Conservation (phyloP, 1,140 invertebrate species). For the Acyrthosiphon pisum region DNA sequence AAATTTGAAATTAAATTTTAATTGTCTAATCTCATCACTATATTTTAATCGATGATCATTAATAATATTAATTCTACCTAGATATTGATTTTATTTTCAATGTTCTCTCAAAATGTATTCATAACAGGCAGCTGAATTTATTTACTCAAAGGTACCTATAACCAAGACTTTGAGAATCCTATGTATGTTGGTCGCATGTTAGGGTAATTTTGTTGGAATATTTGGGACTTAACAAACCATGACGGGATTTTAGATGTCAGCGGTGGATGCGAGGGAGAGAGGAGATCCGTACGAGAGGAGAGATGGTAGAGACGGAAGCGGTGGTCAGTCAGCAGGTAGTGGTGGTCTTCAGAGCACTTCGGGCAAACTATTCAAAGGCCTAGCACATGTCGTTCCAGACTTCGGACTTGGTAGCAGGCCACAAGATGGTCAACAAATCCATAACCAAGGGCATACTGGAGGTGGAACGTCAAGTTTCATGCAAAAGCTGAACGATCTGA, state of each 20-base stretch:
- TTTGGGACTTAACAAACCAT: background rate
- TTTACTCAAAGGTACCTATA: background rate
- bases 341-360: slow-evolving; percentile 33
- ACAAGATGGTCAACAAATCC: slow-evolving; percentile 25
- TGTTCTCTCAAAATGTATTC: background rate
- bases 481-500: slow-evolving; percentile 82
- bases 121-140: background rate
- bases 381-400: slow-evolving; percentile 63
- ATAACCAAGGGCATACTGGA: slow-evolving; percentile 24
- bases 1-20: background rate
- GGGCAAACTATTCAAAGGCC: slow-evolving; percentile 60
- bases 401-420: slow-evolving; percentile 60
- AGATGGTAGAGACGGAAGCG: slow-evolving; percentile 66
- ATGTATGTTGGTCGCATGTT: background rate
- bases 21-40: background rate
- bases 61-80: background rate
- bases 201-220: background rate
- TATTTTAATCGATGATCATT: background rate
- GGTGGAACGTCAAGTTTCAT: slow-evolving; percentile 72
- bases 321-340: background rate
- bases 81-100: background rate
- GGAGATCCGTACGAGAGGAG: slow-evolving; percentile 63
- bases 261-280: slow-evolving; percentile 62
- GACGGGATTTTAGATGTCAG: slow-evolving; percentile 47
- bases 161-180: background rate